Percentiles rank a stretch among this genome's conserved stretches.
Conservation (phyloP, 2,797 vertebrate species). For the Notolepis coatsorum region DNA sequence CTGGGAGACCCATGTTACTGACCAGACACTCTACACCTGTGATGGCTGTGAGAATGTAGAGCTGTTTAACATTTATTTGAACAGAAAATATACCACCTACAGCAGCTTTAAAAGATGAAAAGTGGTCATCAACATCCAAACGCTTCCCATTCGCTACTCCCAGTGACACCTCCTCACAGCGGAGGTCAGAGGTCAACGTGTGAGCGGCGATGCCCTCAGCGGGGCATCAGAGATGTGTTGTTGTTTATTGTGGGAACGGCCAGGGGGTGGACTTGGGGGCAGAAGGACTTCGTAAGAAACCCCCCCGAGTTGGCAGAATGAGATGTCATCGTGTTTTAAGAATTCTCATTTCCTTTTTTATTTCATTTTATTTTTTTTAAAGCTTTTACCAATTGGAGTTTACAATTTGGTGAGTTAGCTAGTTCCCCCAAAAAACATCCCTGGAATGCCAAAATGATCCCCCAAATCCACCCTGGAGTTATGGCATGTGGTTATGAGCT, state of each 20-base stretch:
- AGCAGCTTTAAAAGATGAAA: conserved; percentile 3
- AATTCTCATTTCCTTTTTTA: conserved; percentile 17
- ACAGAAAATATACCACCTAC: conserved; percentile 15
- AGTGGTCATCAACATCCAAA: conserved; percentile 62
- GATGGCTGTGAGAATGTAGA: too few relatives aligned
- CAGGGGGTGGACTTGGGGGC: conserved; percentile 69
- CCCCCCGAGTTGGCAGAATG: conserved; percentile 1
- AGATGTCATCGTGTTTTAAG: not conserved
- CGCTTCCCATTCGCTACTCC: conserved; percentile 51
- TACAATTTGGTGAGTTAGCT: conserved; percentile 55
- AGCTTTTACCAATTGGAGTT: conserved; percentile 62
- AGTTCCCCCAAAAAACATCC: not conserved
- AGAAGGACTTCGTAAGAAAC: conserved; percentile 13
- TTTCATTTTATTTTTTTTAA: too few relatives aligned
- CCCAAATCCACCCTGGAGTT: conserved; percentile 66
- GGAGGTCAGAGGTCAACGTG: conserved; percentile 43
- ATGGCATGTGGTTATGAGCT: conserved; percentile 70
- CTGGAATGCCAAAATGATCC: conserved; percentile 24
- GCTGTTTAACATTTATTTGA: too few relatives aligned
- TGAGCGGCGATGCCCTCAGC: conserved; percentile 41
- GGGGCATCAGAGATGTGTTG: conserved; percentile 50
- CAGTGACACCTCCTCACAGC: conserved; percentile 14
- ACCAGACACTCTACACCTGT: too few relatives aligned
- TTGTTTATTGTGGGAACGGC: conserved; percentile 48
- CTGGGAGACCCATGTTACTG: too few relatives aligned